Conservation (phyloP, 2,113 vertebrate genomes). For the Stigmatopora nigra region DNA sequence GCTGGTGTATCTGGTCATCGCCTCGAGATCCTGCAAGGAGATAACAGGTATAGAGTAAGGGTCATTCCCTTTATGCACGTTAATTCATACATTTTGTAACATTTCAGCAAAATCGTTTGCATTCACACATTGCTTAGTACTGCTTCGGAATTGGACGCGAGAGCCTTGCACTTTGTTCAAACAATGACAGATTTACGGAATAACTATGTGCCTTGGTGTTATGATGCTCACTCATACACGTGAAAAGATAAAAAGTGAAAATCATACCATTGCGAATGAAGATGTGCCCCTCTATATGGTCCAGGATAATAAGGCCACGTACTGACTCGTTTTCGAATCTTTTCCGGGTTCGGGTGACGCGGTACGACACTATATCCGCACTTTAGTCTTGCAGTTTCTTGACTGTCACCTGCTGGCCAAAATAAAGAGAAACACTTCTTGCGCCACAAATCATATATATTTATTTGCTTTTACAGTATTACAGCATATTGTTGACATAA, state of each 20-base stretch:
- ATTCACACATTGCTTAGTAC: accelerated
- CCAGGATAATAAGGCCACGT: conserved; percentile 59
- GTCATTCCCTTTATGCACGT: no score
- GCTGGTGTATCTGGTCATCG: conserved; percentile 97
- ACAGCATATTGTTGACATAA: conserved; percentile 44
- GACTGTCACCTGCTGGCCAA: conserved; percentile 40
- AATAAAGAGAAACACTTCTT: not conserved
- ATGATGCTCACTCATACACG: no score
- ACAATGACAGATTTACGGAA: not conserved
- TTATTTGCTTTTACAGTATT: conserved; percentile 66
- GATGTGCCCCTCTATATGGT: conserved; percentile 6
- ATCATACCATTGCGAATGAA: conserved; percentile 49
- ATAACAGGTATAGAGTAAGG: not conserved
- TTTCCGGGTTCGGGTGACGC: conserved; percentile 49
- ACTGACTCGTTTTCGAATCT: conserved; percentile 28
- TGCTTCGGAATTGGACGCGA: not conserved
- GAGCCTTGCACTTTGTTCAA: not conserved
- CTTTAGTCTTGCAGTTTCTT: conserved; percentile 8
- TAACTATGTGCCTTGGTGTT: not conserved
- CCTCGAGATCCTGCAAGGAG: conserved; percentile 84
- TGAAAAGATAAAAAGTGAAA: accelerated
- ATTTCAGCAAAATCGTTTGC: no score
- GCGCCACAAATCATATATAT: conserved; percentile 43
- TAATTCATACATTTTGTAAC: not conserved
- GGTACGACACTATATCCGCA: not conserved